Evolutionary conservation across 2,797 vertebrate genomes (phyloP).

Genomic region (Sebastes oblongus): DNA sequence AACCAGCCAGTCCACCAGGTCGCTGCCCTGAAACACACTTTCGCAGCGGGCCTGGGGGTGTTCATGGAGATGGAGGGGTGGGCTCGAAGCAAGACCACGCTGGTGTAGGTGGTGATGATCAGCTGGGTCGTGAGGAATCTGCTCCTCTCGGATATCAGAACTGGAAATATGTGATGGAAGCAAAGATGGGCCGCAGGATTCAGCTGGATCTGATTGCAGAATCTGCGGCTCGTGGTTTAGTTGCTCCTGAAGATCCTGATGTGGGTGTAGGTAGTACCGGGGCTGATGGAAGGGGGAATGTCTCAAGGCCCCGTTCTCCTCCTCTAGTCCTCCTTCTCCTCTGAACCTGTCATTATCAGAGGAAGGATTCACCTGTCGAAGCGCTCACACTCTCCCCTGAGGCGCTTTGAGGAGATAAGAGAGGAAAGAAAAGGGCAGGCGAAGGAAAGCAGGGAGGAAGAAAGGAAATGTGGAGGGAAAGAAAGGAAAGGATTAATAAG

Average conservation of each 20-base stretch:
- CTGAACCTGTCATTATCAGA: slow-evolving; percentile 91
- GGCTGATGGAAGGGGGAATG: slow-evolving; percentile 13
- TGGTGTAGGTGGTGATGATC: neutral
- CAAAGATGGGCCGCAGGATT: neutral
- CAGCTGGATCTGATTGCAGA: neutral
- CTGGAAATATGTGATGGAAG: neutral
- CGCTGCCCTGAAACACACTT: slow-evolving; percentile 82
- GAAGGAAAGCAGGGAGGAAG: slow-evolving; percentile 17
- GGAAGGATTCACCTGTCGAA: slow-evolving; percentile 95
- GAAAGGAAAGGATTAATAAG: slow-evolving; percentile 22
- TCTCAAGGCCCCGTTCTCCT: slow-evolving; percentile 40
- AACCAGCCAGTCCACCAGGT: slow-evolving; percentile 89
- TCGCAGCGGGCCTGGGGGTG: neutral
- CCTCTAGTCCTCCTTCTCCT: slow-evolving; percentile 47
- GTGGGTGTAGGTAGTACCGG: neutral
- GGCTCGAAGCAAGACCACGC: neutral
- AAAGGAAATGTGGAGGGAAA: neutral
- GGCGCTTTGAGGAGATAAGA: slow-evolving; percentile 63
- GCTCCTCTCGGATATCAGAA: neutral
- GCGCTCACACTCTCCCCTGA: slow-evolving; percentile 84
- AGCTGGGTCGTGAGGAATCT: neutral
- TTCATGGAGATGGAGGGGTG: neutral
- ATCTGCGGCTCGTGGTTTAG: neutral
- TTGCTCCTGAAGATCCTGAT: slow-evolving; percentile 26
- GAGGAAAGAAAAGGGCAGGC: neutral